These are phyloP conservation scores for Drosophila tsacasi DNA, from an alignment of 1,140 invertebrate species.

Conservation along the genomic window DNA sequence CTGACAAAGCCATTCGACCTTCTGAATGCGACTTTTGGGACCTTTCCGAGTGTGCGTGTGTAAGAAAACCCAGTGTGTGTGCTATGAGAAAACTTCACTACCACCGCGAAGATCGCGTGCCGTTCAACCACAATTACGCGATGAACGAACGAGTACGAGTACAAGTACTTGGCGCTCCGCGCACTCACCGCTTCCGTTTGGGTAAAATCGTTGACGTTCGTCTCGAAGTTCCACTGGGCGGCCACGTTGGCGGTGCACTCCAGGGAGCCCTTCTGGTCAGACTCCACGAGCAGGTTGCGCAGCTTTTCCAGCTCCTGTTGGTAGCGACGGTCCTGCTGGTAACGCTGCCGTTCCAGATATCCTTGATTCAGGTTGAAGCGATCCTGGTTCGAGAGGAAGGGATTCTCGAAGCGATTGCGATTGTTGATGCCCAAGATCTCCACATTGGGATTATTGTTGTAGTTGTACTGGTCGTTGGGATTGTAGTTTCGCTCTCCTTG, in stretches of 20 bases:
- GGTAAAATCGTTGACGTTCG: constrained; percentile 92
- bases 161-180: constrained; percentile 7
- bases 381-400: constrained; percentile 73
- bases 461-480: constrained; percentile 64
- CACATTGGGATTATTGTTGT: constrained; percentile 67
- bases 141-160: constrained; percentile 28
- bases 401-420: constrained; percentile 76
- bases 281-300: constrained; percentile 87
- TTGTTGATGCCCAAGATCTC: constrained; percentile 62
- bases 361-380: constrained; percentile 78
- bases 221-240: constrained; percentile 95
- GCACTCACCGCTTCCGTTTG: constrained; percentile 92
- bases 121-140: constrained; percentile 41
- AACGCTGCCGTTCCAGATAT: constrained; percentile 68
- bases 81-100: constrained; percentile 52
- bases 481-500: constrained; percentile 29
- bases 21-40: constrained; percentile 49
- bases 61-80: constrained; percentile 40
- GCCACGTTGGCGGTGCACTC: constrained; percentile 93
- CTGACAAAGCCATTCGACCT: constrained; percentile 58
- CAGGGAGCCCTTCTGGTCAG: constrained; percentile 90
- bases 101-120: constrained; percentile 59
- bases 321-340: constrained; percentile 80
- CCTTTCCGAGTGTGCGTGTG: constrained; percentile 29
- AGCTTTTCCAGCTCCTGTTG: constrained; percentile 79